Evolutionary conservation across 92 coral and sea anemone species (phyloP), one percentile per base, ranked within the genome.

Genomic region (Desmophyllum pertusum): DNA sequence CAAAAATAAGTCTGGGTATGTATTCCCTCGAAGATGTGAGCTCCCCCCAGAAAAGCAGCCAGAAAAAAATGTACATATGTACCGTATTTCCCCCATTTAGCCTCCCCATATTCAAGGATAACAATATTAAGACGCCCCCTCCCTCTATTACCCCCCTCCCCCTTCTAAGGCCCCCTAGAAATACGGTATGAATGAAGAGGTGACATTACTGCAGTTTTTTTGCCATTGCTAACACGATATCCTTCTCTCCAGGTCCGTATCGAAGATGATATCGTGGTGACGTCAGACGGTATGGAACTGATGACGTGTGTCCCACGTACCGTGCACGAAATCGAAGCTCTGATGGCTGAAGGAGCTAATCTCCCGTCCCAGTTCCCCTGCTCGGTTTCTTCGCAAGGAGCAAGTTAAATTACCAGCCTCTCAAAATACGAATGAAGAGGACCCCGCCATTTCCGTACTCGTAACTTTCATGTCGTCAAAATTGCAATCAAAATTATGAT

Each of bases 281-380:
- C 99, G 43, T 88, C 97, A 55, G 93, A 94, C 46, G 99, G 99
- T 14, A 97, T 97, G 99, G 99, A 97, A 71, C 86, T 97, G 65
- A 92, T 97, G 99, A 94, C 99, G n/a, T 81, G 89, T 37, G 99
- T 97, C 3, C 99, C 99, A 18, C 98, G 99, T 35, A 97, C 99
- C 42, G 96, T 91, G 77, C 89, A 89, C 48, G 99, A 97, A 85
- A 97, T 97, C 79, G 99, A 97, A 91, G 89, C 94, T 10, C 88
- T 92, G 70, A 97, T 97, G 97, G 93, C 92, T 18, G 90, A 92
- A 75, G 98, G 98, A 15, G 66, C 85, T 65, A 35, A 85, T 48
- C 90, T 93, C 70, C 81, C 92, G 25, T 92, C 89, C 46, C 96
- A 88, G 73, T 93, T 93, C 85, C 65, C 89, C 45, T 75, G 78